These are phyloP conservation scores for Glandiceps talaboti DNA, from an alignment of 53 echinoderm and acorn worm genomes.

Conservation along the genomic window DNA sequence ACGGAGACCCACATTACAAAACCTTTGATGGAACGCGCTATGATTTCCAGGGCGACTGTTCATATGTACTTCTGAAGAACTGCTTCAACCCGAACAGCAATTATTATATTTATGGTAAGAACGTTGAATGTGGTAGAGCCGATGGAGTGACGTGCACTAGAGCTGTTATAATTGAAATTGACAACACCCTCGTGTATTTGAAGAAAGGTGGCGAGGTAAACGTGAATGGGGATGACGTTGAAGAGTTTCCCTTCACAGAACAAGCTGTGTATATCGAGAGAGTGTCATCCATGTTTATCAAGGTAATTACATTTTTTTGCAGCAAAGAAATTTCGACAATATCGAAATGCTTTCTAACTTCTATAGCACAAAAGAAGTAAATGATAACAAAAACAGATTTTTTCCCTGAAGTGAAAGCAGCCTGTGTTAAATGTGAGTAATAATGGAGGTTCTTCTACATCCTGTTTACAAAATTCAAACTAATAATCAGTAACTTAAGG, in stretches of 20 bases:
- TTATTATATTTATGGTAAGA: constrained; percentile 30
- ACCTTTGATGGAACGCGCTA: constrained; percentile 53
- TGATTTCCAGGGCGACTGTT: constrained; percentile 49
- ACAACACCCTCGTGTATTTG: constrained; percentile 26
- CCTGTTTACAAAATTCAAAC: too few species aligned
- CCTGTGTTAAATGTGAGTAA: too few species aligned
- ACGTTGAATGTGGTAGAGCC: constrained; percentile 23
- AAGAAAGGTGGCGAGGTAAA: constrained; percentile 30
- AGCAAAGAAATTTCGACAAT: too few species aligned
- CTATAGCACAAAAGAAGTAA: too few species aligned
- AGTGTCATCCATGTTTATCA: background rate
- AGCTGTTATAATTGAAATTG: constrained; percentile 38
- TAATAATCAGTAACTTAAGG: too few species aligned
- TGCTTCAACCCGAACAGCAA: constrained; percentile 27
- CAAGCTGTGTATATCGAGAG: constrained; percentile 44
- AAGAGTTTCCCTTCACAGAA: constrained; percentile 28
- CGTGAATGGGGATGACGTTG: constrained; percentile 35
- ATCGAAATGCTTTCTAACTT: too few species aligned
- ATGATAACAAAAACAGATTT: too few species aligned
- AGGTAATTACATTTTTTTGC: too few species aligned
- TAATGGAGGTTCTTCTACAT: too few species aligned
- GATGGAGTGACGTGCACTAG: constrained; percentile 54
- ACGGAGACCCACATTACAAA: constrained; percentile 54
- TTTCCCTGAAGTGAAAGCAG: too few species aligned
- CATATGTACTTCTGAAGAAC: constrained; percentile 41